Base-by-base conservation (phyloP, 2,888 invertebrate species). In the Agonopterix alstromeriana region DNA sequence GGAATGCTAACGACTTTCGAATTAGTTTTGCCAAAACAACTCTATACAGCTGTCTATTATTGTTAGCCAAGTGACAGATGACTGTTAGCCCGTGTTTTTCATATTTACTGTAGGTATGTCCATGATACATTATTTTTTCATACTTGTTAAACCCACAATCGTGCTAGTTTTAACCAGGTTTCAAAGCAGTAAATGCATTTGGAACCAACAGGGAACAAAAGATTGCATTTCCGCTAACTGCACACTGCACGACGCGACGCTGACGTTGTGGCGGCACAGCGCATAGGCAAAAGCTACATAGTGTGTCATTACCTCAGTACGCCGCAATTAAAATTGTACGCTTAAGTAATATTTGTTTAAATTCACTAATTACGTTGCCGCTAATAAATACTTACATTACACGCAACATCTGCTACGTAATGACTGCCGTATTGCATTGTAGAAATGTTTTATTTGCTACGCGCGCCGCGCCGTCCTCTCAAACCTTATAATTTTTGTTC, bases 331-430 rank as follows among this genome's bases (percentile, higher is more conserved):
- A 81, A 86, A 82, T 73, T 63, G 76, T 78, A 82, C 77, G 78
- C 78, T 67, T 77, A 81, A 77, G 74, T 80, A 75, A 81, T 86
- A 83, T 87, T 88, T 87, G 87, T 83, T 83, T 76, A 78, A 79
- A 84, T 82, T 84, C 76, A 77, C 42, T 42, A 42, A 42, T 87
- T 85, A 86, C 67, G 70, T 70, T 65, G 67, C 75, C 74, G 60
- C 77, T 85, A 86, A 87, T 86, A 80, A 79, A 82, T 82, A 81
- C 76, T 77, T 83, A 73, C 73, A 77, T 77, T 83, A 73, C 73
- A 77, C 70, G 73, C 77, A 76, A 79, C 87, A 86, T 87, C 86
- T 88, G 87, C 76, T 72, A 69, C 58, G 61, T 76, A 81, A 78
- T 81, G 74, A 67, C 61, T 53, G 59, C 56, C 60, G 66, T 64